Conservation (phyloP, 1,140 invertebrate species). For the Tachypleus tridentatus region DNA sequence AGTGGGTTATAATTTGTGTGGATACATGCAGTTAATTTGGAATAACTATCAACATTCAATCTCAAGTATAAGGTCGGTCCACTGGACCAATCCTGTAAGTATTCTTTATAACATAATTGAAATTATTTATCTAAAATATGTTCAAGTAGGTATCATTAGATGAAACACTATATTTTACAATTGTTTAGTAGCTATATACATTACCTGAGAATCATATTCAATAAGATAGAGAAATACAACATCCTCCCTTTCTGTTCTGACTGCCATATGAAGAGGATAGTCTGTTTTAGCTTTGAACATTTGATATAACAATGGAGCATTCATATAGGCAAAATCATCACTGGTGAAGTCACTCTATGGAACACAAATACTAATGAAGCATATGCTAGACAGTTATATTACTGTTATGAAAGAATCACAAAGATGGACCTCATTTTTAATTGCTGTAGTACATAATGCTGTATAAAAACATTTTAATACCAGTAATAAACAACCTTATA, state of each 20-base stretch:
- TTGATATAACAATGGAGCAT: constrained; percentile 70
- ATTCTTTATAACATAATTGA: no score
- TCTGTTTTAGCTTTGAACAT: constrained; percentile 84
- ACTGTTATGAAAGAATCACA: neutral
- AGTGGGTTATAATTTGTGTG: no score
- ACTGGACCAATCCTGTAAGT: no score
- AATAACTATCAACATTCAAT: no score
- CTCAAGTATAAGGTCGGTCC: no score
- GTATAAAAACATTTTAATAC: constrained; percentile 2
- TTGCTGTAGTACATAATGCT: neutral
- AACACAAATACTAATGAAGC: constrained; percentile 6
- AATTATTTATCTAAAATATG: no score
- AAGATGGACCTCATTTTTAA: neutral
- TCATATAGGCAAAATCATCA: constrained; percentile 86
- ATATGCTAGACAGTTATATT: neutral
- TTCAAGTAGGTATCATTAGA: constrained; percentile 6
- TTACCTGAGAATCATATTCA: constrained; percentile 75
- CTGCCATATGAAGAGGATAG: constrained; percentile 76
- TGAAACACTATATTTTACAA: neutral
- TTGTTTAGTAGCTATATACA: neutral
- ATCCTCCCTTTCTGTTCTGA: constrained; percentile 74
- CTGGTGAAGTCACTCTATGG: constrained; percentile 69
- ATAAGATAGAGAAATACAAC: constrained; percentile 87
- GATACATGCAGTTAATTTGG: no score
- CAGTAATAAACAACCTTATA: constrained; percentile 4